These are phyloP conservation scores for Sylvilagus floridanus DNA, from an alignment of 2,797 vertebrate genomes.

Conservation along the genomic window DNA sequence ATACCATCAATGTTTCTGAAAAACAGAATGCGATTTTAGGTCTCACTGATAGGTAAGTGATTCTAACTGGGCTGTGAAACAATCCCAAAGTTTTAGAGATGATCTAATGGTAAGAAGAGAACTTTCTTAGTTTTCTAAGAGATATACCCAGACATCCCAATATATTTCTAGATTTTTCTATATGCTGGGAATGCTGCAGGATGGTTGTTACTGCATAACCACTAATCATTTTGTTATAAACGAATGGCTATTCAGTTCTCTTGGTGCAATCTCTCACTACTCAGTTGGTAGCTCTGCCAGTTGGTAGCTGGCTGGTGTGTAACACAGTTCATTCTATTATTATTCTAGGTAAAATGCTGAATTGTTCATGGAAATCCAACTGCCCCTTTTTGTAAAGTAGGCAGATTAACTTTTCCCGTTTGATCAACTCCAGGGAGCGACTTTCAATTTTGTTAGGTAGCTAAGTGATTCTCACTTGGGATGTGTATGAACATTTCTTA, in stretches of 20 bases:
- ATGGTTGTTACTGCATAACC: neutral
- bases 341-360: conserved; percentile 56
- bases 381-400: conserved; percentile 48
- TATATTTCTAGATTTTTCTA: conserved; percentile 14
- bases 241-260: neutral
- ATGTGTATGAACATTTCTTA: conserved; percentile 56
- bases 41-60: conserved; percentile 17
- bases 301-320: neutral
- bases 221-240: neutral
- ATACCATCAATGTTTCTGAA: neutral
- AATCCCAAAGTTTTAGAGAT: neutral
- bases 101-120: neutral
- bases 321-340: conserved; percentile 34
- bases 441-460: conserved; percentile 61
- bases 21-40: neutral
- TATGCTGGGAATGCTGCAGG: neutral
- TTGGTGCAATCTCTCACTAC: neutral
- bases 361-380: conserved; percentile 61
- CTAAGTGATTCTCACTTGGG: conserved; percentile 59
- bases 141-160: neutral
- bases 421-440: neutral
- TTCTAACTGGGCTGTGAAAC: neutral
- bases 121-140: conserved; percentile 7
- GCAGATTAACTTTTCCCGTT: conserved; percentile 52
- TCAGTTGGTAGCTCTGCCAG: neutral